Evolutionary conservation across 2,888 invertebrate genomes (phyloP).

Genomic region (Allophyes oxyacanthae): DNA sequence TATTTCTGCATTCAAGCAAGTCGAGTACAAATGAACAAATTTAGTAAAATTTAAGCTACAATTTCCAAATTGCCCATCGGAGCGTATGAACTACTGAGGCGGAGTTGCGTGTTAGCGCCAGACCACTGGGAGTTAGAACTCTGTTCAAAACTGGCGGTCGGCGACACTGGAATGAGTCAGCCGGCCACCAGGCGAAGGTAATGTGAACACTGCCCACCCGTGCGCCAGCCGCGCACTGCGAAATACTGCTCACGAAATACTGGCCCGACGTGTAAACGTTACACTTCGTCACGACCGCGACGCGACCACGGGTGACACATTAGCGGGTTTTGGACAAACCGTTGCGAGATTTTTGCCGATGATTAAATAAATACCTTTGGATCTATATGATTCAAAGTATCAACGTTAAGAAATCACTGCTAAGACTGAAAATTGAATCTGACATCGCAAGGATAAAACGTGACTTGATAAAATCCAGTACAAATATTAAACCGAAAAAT

Average conservation of each 20-base stretch:
- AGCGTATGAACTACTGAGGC: slow-evolving; percentile 81
- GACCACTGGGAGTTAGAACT: slow-evolving; percentile 74
- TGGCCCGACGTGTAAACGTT: slow-evolving; percentile 43
- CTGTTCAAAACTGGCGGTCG: slow-evolving; percentile 73
- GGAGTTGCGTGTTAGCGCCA: slow-evolving; percentile 81
- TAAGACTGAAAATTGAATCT: neutral
- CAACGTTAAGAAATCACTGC: too few species aligned
- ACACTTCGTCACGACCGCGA: slow-evolving; percentile 49
- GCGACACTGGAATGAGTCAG: slow-evolving; percentile 75
- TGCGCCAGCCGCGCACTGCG: slow-evolving; percentile 57
- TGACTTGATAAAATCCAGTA: slow-evolving; percentile 37
- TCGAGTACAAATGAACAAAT: slow-evolving; percentile 58
- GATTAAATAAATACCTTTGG: too few species aligned
- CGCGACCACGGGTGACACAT: slow-evolving; percentile 34
- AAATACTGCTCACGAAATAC: slow-evolving; percentile 66
- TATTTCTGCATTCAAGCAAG: slow-evolving; percentile 42
- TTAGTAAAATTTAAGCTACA: slow-evolving; percentile 69
- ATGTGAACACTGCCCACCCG: slow-evolving; percentile 73
- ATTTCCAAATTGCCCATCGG: slow-evolving; percentile 77
- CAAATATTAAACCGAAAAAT: slow-evolving; percentile 55
- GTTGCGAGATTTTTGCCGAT: neutral
- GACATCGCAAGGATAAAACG: slow-evolving; percentile 23
- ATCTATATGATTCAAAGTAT: too few species aligned
- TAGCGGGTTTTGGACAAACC: slow-evolving; percentile 4
- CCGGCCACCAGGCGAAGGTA: slow-evolving; percentile 70